A percentile compares a stretch with the other conserved stretches of the same genome.
These are phyloP conservation scores for Sycophaga agraensis DNA, from an alignment of 1,140 invertebrate genomes.

Conservation along the genomic window DNA sequence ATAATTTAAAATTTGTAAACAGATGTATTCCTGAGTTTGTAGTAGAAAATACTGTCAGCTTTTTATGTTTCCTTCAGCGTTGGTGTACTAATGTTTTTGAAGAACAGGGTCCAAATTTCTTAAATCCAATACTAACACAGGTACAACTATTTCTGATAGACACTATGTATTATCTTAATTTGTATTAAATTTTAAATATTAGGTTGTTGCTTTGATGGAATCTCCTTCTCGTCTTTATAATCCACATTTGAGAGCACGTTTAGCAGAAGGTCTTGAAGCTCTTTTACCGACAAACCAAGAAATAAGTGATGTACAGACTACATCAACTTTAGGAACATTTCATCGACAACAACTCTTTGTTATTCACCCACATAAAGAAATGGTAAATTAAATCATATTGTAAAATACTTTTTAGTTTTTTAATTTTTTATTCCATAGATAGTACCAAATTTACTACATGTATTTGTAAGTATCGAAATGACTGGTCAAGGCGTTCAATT, in stretches of 20 bases:
- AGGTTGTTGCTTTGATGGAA: conserved; percentile 66
- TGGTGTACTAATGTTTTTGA: conserved; percentile 66
- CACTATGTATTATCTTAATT: not conserved
- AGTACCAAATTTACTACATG: conserved; percentile 75
- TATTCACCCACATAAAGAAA: conserved; percentile 70
- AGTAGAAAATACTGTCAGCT: conserved; percentile 83
- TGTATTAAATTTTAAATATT: conserved; percentile 7
- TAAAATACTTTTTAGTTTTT: conserved; percentile 8
- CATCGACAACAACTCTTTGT: conserved; percentile 77
- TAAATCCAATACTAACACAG: conserved; percentile 76
- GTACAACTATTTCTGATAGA: conserved; percentile 41
- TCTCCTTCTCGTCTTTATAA: conserved; percentile 81
- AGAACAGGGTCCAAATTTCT: conserved; percentile 61
- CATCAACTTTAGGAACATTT: conserved; percentile 65
- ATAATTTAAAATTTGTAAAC: too few relatives aligned
- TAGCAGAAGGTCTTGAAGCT: conserved; percentile 87
- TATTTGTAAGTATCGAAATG: conserved; percentile 97
- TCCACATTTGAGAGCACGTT: conserved; percentile 86
- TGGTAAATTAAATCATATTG: conserved; percentile 52
- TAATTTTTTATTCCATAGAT: conserved; percentile 56
- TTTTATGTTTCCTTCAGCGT: conserved; percentile 72
- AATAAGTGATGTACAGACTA: conserved; percentile 59
- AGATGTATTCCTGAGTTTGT: conserved; percentile 87
- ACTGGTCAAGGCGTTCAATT: conserved; percentile 94
- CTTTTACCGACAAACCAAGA: conserved; percentile 69